Evolutionary conservation across 2,797 vertebrate species (phyloP), one percentile per base, ranked within the genome.

Genomic region (Acomys russatus): DNA sequence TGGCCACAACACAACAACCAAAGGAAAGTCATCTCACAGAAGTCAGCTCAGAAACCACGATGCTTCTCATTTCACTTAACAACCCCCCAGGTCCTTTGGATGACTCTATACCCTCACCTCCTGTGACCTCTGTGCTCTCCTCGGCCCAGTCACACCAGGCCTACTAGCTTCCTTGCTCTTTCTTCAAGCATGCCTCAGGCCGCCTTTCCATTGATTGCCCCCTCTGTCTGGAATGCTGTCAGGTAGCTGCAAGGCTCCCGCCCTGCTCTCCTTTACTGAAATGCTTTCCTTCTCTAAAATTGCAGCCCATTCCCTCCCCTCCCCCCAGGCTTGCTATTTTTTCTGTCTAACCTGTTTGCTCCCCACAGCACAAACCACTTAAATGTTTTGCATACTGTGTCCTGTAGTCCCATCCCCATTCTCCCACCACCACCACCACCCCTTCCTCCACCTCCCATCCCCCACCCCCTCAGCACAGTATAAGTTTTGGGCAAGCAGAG

Each of bases 201-300:
- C 44, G 74, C 87, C 77, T 74, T 90, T 73, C 66, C 38, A 38
- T 30, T 91, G 89, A 35, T 44, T n/a, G 38, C 23, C 44, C 30
- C 11, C 64, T 33, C 44, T 64, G 83, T 70, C 68, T 87, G 70
- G 80, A 93, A 93, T 63, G 79, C 70, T 80, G 71, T 93, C 51
- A 93, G 76, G 92, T 1, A 63, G 35, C 63, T 17, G 4, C n/a
- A 22, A 30, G 64, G 23, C 56, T 79, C 17, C 35, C 28, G 63
- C 61, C 8, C n/a, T 59, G 44, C 56, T 15, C 90, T 74, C 12
- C 12, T 87, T 92, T 90, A n/a, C 9, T 86, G 61, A 93, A 92
- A 91, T 3, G 15, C n/a, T n/a, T 70, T 44, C n/a, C 15, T n/a
- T 64, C 8, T 88, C 70, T 82, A 96, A 94, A 74, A 91, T 56